phyloP scores from a whole-genome alignment of 2,797 vertebrate genomes.

The Syngnathus acus region DNA sequence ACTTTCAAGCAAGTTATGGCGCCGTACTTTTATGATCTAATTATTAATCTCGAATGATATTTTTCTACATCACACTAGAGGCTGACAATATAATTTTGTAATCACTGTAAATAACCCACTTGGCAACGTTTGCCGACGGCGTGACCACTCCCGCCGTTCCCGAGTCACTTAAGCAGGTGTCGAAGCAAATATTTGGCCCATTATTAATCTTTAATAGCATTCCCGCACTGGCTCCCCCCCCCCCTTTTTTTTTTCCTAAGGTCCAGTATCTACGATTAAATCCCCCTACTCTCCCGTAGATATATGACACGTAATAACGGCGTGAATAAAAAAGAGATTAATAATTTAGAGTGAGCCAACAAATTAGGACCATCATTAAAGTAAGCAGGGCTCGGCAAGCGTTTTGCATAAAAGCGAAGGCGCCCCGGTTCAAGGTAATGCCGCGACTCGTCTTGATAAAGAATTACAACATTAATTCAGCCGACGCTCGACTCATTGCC shows the following conservation, averaged over 20 bases:
- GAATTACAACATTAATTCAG: slow-evolving; percentile 99
- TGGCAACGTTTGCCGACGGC: no score
- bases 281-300: slow-evolving; percentile 86
- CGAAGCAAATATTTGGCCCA: slow-evolving; percentile 99
- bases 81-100: no score
- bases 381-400: slow-evolving; percentile 86
- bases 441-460: slow-evolving; percentile 80
- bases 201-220: slow-evolving; percentile 98
- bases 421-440: slow-evolving; percentile 90
- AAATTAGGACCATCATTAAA: slow-evolving; percentile 99
- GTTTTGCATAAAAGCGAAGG: slow-evolving; percentile 91
- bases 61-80: no score
- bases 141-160: slow-evolving; percentile 47
- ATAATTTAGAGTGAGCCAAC: slow-evolving; percentile 99
- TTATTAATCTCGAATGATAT: no score
- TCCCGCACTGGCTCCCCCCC: slow-evolving; percentile 72
- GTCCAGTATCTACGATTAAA: slow-evolving; percentile 99
- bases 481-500: slow-evolving; percentile 98
- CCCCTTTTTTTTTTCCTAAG: slow-evolving; percentile 73
- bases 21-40: no score
- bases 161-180: slow-evolving; percentile 81
- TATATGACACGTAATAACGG: slow-evolving; percentile 99
- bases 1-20: no score
- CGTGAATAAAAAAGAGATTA: slow-evolving; percentile 99
- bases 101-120: no score